phyloP scores from a whole-genome alignment of 2,888 invertebrate genomes.

The Nomada flava region DNA sequence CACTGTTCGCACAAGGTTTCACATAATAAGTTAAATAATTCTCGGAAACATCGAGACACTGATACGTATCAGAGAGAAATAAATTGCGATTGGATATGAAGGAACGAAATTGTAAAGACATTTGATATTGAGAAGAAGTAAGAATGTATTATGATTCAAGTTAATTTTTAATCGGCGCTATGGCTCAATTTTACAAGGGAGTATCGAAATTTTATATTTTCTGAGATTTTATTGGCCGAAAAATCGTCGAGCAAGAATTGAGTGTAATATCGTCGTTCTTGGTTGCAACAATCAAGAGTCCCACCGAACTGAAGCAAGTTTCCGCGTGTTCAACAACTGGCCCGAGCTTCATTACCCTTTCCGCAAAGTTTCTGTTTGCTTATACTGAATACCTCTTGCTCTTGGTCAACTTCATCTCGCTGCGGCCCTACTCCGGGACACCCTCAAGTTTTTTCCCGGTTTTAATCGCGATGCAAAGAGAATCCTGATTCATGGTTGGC shows the following conservation, averaged over 20 bases:
- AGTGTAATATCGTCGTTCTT: slow-evolving; percentile 7
- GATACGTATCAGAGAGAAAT: too few species aligned
- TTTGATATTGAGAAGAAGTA: not conserved
- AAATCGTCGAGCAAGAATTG: not conserved
- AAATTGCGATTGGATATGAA: too few species aligned
- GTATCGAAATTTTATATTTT: not conserved
- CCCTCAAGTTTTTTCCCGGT: slow-evolving; percentile 6
- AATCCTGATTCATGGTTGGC: slow-evolving; percentile 10
- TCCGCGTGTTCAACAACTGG: slow-evolving; percentile 25
- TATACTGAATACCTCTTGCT: slow-evolving; percentile 37
- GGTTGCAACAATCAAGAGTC: slow-evolving; percentile 31
- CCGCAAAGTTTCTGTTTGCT: slow-evolving; percentile 51
- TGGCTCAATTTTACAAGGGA: too few species aligned
- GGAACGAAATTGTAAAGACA: too few species aligned
- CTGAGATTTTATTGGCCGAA: not conserved
- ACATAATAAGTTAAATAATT: too few species aligned
- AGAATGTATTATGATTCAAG: too few species aligned
- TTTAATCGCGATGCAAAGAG: slow-evolving; percentile 15
- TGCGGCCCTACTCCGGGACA: not conserved
- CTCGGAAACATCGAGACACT: too few species aligned
- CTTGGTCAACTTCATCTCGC: slow-evolving; percentile 45
- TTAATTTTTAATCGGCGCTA: too few species aligned
- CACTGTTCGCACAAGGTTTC: too few species aligned
- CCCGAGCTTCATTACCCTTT: slow-evolving; percentile 48
- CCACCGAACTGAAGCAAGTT: slow-evolving; percentile 34